phyloP scores from a whole-genome alignment of 2,888 invertebrate genomes.

The Rhingia rostrata region DNA sequence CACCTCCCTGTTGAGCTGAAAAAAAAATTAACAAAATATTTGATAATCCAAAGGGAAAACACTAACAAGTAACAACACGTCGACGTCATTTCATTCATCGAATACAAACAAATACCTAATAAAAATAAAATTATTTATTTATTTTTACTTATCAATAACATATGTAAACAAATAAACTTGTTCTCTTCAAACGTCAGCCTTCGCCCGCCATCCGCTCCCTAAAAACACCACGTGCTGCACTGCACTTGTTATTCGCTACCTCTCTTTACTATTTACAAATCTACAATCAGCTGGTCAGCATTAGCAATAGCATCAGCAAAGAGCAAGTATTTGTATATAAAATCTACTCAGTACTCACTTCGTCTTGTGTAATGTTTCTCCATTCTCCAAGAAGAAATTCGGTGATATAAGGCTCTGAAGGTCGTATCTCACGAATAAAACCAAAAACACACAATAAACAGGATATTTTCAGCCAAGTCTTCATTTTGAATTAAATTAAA shows the following conservation, averaged over 20 bases:
- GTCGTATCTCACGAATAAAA: conserved; percentile 92
- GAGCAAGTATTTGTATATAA: neutral
- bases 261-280: neutral
- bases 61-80: no score
- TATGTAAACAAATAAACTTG: no score
- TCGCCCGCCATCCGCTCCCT: no score
- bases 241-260: no score
- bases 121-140: no score
- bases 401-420: conserved; percentile 93
- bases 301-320: neutral
- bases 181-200: no score
- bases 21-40: conserved; percentile 9
- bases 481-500: conserved; percentile 76
- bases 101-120: no score
- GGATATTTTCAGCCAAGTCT: conserved; percentile 88
- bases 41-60: neutral
- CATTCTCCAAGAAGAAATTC: conserved; percentile 90
- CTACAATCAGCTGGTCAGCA: neutral
- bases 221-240: no score
- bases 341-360: conserved; percentile 79
- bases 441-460: conserved; percentile 90
- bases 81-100: conserved; percentile 1
- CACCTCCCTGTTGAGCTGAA: conserved; percentile 89
- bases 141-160: no score
- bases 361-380: conserved; percentile 88